Percentiles rank a stretch among this genome's conserved stretches.
Evolutionary conservation across 2,113 vertebrate species (phyloP).

Genomic region (Gallinago paraguaiae): DNA sequence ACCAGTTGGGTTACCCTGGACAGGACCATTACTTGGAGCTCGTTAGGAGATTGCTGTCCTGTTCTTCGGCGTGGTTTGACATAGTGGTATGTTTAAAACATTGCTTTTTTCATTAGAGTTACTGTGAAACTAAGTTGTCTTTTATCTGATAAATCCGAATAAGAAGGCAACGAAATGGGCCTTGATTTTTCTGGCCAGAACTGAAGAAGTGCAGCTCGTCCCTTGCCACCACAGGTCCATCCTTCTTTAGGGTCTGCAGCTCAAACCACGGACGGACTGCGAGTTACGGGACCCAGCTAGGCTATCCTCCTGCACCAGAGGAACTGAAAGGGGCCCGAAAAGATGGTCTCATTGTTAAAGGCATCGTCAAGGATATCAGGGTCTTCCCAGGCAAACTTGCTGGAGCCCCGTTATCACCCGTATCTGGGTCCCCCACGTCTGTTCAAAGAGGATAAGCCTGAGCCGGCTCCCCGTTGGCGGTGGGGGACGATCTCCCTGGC

Average conservation of each 20-base stretch:
- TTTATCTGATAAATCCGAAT: constrained; percentile 19
- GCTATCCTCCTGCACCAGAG: background rate
- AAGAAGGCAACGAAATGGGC: background rate
- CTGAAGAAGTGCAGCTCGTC: background rate
- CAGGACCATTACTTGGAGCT: background rate
- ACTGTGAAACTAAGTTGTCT: background rate
- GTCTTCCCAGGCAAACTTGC: constrained; percentile 4
- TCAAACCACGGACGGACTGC: fast-evolving
- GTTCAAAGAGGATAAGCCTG: background rate
- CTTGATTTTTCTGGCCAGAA: background rate
- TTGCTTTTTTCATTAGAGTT: background rate
- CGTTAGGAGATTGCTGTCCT: background rate
- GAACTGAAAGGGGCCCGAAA: background rate
- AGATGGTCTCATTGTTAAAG: constrained; percentile 11
- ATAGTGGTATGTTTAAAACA: background rate
- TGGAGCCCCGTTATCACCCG: background rate
- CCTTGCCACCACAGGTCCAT: background rate
- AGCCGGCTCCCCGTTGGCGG: fast-evolving
- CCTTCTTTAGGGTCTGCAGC: background rate
- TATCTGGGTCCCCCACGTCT: background rate
- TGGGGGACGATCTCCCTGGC: background rate
- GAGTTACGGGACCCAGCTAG: background rate
- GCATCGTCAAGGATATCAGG: background rate
- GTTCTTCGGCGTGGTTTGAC: background rate
- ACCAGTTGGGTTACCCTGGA: background rate